Evolutionary conservation across 2,888 invertebrate species (phyloP).

Genomic region (Stenchaetothrips biformis): DNA sequence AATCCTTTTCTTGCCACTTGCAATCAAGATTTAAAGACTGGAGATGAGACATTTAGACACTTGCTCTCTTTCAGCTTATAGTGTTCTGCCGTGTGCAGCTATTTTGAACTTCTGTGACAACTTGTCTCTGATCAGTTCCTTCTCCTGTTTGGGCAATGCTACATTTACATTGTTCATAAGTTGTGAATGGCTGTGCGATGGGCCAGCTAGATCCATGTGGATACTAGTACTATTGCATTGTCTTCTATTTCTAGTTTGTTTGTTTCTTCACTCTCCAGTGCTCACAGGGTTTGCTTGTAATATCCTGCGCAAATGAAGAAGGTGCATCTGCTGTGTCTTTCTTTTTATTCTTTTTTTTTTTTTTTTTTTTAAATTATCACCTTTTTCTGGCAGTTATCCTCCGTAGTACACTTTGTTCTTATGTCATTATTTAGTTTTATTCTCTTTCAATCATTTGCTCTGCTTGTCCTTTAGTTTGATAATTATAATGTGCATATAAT

Average conservation of each 20-base stretch:
- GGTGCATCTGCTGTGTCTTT: too few relatives aligned
- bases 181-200: slow-evolving; percentile 8
- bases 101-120: too few relatives aligned
- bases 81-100: too few relatives aligned
- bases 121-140: not conserved
- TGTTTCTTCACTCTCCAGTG: too few relatives aligned
- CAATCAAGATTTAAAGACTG: too few relatives aligned
- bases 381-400: not conserved
- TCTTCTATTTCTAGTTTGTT: not conserved
- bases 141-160: not conserved
- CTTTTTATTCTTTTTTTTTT: too few relatives aligned
- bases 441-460: not conserved
- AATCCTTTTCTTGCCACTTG: too few relatives aligned
- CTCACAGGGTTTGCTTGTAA: too few relatives aligned
- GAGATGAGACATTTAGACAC: too few relatives aligned
- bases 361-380: not conserved
- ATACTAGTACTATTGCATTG: not conserved
- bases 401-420: not conserved
- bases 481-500: not conserved
- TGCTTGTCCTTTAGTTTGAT: slow-evolving; percentile 1
- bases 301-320: too few relatives aligned
- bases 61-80: too few relatives aligned
- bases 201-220: not conserved
- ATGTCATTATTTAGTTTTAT: slow-evolving; percentile 4
- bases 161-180: not conserved